phyloP scores from a whole-genome alignment of 2,888 invertebrate species.

The Yponomeuta evonymella region DNA sequence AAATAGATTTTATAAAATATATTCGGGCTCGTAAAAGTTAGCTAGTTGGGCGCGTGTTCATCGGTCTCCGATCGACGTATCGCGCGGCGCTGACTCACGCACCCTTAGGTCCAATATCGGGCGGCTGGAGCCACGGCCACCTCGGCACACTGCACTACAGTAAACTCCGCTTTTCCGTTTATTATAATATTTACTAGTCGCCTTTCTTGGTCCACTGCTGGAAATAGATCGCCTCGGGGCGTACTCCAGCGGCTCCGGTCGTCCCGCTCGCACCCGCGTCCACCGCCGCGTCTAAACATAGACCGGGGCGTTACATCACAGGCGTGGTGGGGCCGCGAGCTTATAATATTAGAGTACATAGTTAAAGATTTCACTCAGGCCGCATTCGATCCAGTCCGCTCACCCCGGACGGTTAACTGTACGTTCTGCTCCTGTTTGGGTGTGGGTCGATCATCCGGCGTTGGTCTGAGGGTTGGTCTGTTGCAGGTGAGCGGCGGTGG shows the following conservation, averaged over 20 bases:
- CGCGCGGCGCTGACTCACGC: slow-evolving; percentile 25
- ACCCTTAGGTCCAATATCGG: slow-evolving; percentile 44
- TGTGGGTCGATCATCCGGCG: neutral
- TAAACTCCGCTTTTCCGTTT: slow-evolving; percentile 61
- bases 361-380: slow-evolving; percentile 69
- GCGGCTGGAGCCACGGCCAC: slow-evolving; percentile 36
- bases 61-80: neutral
- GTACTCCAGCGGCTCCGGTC: slow-evolving; percentile 48
- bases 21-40: neutral
- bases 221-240: slow-evolving; percentile 65
- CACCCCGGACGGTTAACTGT: slow-evolving; percentile 55
- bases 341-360: slow-evolving; percentile 75
- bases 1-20: slow-evolving; percentile 7
- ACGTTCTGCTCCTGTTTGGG: slow-evolving; percentile 35
- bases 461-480: slow-evolving; percentile 17
- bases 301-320: slow-evolving; percentile 69
- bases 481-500: slow-evolving; percentile 61
- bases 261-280: slow-evolving; percentile 49
- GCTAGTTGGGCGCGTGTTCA: neutral
- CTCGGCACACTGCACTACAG: slow-evolving; percentile 75
- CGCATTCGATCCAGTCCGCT: slow-evolving; percentile 65
- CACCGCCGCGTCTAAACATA: slow-evolving; percentile 58
- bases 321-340: slow-evolving; percentile 65
- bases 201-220: slow-evolving; percentile 79
- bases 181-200: slow-evolving; percentile 75